Conservation (phyloP, 1,140 invertebrate species). For the Caenorhabditis inopinata region DNA sequence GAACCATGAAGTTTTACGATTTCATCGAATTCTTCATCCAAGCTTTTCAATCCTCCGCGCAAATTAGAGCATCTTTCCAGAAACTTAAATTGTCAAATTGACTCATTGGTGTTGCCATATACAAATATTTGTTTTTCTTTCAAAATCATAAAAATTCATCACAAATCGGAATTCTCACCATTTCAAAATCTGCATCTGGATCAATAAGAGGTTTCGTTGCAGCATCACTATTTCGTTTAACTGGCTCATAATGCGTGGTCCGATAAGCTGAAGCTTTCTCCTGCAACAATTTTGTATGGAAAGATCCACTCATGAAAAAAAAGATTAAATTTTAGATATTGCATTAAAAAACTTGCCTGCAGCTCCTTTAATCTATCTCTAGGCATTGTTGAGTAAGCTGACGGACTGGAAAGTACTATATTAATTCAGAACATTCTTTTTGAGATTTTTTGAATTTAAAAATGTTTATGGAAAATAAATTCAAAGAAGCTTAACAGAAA, state of each 20-base stretch:
- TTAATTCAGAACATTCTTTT: too few relatives aligned
- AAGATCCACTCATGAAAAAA: too few relatives aligned
- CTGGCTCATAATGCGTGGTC: neutral
- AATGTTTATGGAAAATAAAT: too few relatives aligned
- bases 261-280: neutral
- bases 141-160: too few relatives aligned
- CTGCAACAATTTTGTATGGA: neutral
- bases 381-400: neutral
- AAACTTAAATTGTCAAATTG: neutral
- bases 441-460: too few relatives aligned
- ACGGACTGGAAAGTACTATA: neutral
- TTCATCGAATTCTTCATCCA: neutral
- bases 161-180: neutral
- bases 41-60: neutral
- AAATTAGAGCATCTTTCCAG: slow-evolving; percentile 1
- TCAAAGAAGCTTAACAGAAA: too few relatives aligned
- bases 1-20: neutral
- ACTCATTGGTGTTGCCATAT: too few relatives aligned
- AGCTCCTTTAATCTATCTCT: neutral
- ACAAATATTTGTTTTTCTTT: too few relatives aligned
- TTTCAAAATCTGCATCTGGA: neutral
- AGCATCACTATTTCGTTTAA: neutral
- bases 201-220: neutral
- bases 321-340: too few relatives aligned
- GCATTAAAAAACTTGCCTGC: neutral